Base-by-base conservation (phyloP, 2,797 vertebrate genomes). In the Sphaeramia orbicularis region DNA sequence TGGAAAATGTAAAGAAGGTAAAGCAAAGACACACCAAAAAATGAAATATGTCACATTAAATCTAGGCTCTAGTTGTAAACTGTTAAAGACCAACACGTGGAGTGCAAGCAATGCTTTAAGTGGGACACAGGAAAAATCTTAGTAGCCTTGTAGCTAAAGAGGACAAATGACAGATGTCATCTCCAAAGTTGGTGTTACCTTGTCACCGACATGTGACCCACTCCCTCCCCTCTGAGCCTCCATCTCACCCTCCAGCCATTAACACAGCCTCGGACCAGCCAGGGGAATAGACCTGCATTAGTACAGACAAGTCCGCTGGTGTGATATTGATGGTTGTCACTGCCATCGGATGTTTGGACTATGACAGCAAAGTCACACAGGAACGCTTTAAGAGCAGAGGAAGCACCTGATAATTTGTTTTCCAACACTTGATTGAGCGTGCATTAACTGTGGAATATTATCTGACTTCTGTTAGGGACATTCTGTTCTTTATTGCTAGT, bases 201-300 rank as follows among this genome's bases (percentile, higher is more conserved):
- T 80, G 84, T 87, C 84, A 76, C 82, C 80, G 78, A 72, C 52
- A 71, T 80, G 82, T 64, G 66, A 78, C 71, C 76, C 64, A 42
- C 59, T 64, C 43, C 54, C 56, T 51, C 56, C 71, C 49, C 75
- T 37, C 65, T 4, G n/a, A 1, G n/a, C 71, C 54, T 81, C 86
- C 75, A 76, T 88, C 85, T 76, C 83, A 86, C 78, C 80, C 67
- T 78, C 10, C 80, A 82, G 71, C 90, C 88, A 91, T 89, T 90
- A 91, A 81, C 56, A 40, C 85, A 76, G 82, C 52, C 16, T 15
- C 73, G 35, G 30, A 7, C 55, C 15, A 62, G 78, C 70, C 81
- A 10, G 76, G 84, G 91, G 90, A 90, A 87, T 89, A 86, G 42
- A 49, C 50, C 83, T 86, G 81, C 89, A 91, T 90, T 90, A 92